Conservation (phyloP, 2,888 invertebrate genomes). For the Drosophila merina region DNA sequence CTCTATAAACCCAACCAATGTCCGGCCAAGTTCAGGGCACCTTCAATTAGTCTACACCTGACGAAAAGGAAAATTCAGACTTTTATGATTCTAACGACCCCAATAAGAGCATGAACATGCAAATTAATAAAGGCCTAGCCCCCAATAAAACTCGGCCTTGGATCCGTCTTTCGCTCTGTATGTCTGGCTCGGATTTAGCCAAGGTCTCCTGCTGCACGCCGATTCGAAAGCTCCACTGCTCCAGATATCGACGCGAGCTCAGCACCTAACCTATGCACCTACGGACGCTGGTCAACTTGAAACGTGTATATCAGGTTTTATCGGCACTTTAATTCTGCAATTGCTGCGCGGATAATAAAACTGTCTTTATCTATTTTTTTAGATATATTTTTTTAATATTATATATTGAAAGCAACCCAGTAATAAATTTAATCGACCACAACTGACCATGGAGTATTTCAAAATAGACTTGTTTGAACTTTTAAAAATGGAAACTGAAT, state of each 20-base stretch:
- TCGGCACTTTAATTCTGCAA: slow-evolving; percentile 15
- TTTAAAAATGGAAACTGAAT: too few relatives aligned
- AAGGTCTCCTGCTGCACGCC: slow-evolving; percentile 49
- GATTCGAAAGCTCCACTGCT: slow-evolving; percentile 68
- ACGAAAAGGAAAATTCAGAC: not conserved
- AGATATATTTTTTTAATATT: too few relatives aligned
- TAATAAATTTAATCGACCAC: too few relatives aligned
- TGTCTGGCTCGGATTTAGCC: slow-evolving; percentile 27
- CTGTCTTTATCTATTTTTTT: not conserved
- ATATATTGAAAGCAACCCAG: too few relatives aligned
- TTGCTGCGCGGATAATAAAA: slow-evolving; percentile 3
- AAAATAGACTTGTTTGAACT: too few relatives aligned
- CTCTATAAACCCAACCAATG: slow-evolving; percentile 54
- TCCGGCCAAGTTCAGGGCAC: slow-evolving; percentile 61
- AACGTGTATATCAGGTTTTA: slow-evolving; percentile 43
- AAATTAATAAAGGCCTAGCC: slow-evolving; percentile 39
- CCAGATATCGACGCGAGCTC: slow-evolving; percentile 63
- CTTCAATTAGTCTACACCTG: slow-evolving; percentile 6
- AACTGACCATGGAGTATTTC: too few relatives aligned
- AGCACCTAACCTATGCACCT: slow-evolving; percentile 44
- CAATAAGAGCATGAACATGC: slow-evolving; percentile 15
- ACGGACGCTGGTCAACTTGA: slow-evolving; percentile 15
- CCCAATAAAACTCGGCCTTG: slow-evolving; percentile 30
- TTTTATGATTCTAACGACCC: slow-evolving; percentile 18
- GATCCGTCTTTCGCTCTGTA: slow-evolving; percentile 5